These are phyloP conservation scores for Standfussiana lucernea DNA, from an alignment of 2,888 invertebrate genomes.

Conservation along the genomic window DNA sequence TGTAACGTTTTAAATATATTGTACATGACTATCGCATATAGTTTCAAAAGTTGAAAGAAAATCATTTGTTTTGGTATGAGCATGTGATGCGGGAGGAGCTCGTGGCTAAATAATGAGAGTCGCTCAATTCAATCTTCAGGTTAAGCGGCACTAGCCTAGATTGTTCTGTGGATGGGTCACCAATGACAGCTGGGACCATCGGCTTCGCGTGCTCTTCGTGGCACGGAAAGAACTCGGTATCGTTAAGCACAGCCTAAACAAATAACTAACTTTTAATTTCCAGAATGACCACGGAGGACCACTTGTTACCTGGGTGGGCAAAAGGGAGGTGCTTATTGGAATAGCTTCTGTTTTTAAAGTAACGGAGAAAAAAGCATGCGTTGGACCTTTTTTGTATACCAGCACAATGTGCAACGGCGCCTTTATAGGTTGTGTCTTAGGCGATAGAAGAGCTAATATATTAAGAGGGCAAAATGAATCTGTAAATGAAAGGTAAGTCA, in stretches of 20 bases:
- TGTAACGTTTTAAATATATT: neutral
- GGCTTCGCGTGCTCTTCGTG: neutral
- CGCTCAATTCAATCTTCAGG: too few species aligned
- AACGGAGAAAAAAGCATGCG: conserved; percentile 61
- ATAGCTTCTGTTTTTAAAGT: conserved; percentile 79
- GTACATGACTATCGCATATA: too few species aligned
- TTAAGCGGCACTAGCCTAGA: too few species aligned
- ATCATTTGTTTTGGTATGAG: neutral
- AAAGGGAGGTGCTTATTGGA: conserved; percentile 74
- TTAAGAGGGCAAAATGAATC: conserved; percentile 8
- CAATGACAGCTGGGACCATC: neutral
- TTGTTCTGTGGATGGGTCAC: too few species aligned
- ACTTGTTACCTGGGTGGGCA: conserved; percentile 75
- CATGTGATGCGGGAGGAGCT: neutral
- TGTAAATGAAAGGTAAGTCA: conserved; percentile 26
- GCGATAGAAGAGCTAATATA: conserved; percentile 15
- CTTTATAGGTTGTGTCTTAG: conserved; percentile 76
- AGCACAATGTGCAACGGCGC: conserved; percentile 77
- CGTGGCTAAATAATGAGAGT: too few species aligned
- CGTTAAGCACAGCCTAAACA: neutral
- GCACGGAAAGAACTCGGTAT: neutral
- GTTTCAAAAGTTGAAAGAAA: neutral
- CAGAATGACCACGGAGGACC: conserved; percentile 84
- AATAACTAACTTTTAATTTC: conserved; percentile 10
- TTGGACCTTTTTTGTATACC: conserved; percentile 78